phyloP scores from a whole-genome alignment of 1,140 invertebrate genomes.

The Oreohelix idahoensis region DNA sequence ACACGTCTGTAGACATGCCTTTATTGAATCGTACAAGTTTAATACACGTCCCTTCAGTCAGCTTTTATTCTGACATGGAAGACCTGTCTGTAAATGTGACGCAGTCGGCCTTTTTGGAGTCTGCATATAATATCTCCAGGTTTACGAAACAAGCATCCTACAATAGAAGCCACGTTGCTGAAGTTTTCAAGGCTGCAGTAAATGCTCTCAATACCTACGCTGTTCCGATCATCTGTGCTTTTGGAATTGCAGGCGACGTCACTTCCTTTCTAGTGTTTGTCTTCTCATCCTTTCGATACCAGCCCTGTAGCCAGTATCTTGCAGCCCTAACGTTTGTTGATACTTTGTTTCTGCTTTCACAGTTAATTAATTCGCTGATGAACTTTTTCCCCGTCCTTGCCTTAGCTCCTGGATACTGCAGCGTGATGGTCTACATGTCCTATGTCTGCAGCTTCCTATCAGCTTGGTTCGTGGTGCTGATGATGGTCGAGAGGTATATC shows the following conservation, averaged over 20 bases:
- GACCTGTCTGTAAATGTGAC: not conserved
- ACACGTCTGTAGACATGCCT: too few species aligned
- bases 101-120: not conserved
- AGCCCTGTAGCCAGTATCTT: constrained; percentile 78
- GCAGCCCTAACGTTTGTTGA: constrained; percentile 77
- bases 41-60: too few species aligned
- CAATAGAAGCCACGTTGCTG: not conserved
- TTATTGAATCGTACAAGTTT: too few species aligned
- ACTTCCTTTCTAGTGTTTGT: constrained; percentile 77
- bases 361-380: constrained; percentile 76
- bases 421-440: constrained; percentile 68
- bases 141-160: not conserved
- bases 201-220: constrained; percentile 75
- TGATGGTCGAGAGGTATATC: constrained; percentile 73
- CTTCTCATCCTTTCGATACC: constrained; percentile 76
- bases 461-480: constrained; percentile 71
- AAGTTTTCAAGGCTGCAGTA: not conserved
- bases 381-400: constrained; percentile 73
- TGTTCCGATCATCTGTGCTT: constrained; percentile 74
- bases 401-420: constrained; percentile 45
- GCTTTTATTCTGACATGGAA: not conserved
- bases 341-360: constrained; percentile 74
- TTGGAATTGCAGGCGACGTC: constrained; percentile 77
- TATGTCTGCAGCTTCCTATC: constrained; percentile 70
- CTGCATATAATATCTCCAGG: not conserved